A percentile compares a stretch with the other conserved stretches of the same genome.
phyloP scores from a whole-genome alignment of 2,113 vertebrate genomes.

The Chloropsis hardwickii region DNA sequence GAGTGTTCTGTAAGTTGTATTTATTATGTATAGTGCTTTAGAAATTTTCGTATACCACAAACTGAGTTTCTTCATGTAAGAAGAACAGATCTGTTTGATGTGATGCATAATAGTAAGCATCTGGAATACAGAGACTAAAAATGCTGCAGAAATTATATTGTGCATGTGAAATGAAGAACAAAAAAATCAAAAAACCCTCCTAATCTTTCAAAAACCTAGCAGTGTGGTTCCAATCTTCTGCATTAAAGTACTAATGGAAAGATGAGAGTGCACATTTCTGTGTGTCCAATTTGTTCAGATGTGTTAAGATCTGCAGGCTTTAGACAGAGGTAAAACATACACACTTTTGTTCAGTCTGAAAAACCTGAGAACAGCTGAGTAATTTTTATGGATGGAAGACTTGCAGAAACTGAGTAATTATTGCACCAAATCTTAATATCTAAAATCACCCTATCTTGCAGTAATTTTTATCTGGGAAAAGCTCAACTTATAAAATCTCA shows the following conservation, averaged over 20 bases:
- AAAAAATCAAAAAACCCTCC: background rate
- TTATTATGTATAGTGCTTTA: background rate
- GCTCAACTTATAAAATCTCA: background rate
- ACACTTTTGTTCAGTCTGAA: background rate
- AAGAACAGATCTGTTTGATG: background rate
- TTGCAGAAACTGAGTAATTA: background rate
- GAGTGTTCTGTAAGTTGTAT: background rate
- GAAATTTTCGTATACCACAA: background rate
- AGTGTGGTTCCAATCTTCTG: background rate
- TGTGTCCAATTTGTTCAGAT: background rate
- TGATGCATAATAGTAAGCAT: background rate
- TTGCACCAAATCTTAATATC: background rate
- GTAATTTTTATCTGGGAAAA: background rate
- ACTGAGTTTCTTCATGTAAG: background rate
- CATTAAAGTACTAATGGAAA: background rate
- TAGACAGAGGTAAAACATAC: background rate
- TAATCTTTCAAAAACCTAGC: constrained; percentile 15
- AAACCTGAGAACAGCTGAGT: background rate
- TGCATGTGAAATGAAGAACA: constrained; percentile 21
- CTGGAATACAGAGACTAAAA: constrained; percentile 28
- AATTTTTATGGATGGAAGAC: background rate
- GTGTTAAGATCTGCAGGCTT: background rate
- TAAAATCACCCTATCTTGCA: background rate
- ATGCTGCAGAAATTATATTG: constrained; percentile 22
- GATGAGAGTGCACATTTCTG: background rate